Conservation (phyloP, 2,888 invertebrate species). For the Drosophila emarginata region DNA sequence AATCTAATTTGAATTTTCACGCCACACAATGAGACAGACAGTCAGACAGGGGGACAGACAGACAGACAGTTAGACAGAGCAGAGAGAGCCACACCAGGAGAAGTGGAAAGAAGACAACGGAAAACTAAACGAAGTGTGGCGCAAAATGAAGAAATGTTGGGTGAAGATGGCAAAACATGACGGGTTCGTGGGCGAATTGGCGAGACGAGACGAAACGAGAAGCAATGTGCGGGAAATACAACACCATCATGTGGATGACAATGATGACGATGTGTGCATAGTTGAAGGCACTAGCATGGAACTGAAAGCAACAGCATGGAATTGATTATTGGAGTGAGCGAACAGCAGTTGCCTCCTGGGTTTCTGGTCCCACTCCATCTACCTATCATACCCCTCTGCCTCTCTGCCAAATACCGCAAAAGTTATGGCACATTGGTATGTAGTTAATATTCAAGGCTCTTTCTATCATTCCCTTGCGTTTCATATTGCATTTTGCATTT, state of each 20-base stretch:
- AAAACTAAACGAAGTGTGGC: constrained; percentile 61
- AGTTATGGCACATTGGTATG: constrained; percentile 59
- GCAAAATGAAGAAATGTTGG: constrained; percentile 30
- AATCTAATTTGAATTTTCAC: constrained; percentile 79
- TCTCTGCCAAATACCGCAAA: constrained; percentile 37
- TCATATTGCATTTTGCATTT: constrained; percentile 33
- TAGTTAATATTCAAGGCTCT: constrained; percentile 63
- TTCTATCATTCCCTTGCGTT: constrained; percentile 33
- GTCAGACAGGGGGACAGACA: constrained; percentile 10
- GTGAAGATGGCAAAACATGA: constrained; percentile 11
- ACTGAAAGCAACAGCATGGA: constrained; percentile 59
- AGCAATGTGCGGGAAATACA: constrained; percentile 17
- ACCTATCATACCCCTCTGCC: background rate
- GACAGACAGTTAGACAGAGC: background rate
- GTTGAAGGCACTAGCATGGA: constrained; percentile 48
- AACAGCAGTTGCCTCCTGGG: constrained; percentile 6
- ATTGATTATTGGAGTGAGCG: constrained; percentile 57
- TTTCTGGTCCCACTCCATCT: background rate
- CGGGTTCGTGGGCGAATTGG: constrained; percentile 3
- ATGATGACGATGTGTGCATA: constrained; percentile 36
- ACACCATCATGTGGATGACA: constrained; percentile 1
- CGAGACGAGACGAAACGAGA: constrained; percentile 13
- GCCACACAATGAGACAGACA: constrained; percentile 47
- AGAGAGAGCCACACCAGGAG: constrained; percentile 18
- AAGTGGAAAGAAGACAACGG: constrained; percentile 28